Conservation (phyloP, 1,140 invertebrate genomes). For the Lucilia cuprina region DNA sequence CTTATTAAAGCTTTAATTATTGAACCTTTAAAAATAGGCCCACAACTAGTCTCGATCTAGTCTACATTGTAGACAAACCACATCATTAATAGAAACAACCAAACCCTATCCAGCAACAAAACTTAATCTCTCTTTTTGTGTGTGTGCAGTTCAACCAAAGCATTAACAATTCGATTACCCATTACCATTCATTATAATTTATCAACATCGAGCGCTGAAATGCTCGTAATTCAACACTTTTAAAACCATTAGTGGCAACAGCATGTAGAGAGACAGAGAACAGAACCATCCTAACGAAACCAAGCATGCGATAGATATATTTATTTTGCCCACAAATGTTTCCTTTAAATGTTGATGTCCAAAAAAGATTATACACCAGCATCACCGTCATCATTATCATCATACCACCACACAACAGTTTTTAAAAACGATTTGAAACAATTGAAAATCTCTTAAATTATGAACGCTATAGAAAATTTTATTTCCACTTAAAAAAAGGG, state of each 20-base stretch:
- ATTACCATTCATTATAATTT: conserved; percentile 45
- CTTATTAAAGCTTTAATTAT: too few relatives aligned
- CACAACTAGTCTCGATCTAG: too few relatives aligned
- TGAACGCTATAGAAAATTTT: neutral
- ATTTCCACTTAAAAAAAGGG: neutral
- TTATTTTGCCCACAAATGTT: neutral
- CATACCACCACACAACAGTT: too few relatives aligned
- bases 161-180: conserved; percentile 31
- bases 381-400: too few relatives aligned
- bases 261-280: neutral
- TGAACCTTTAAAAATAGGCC: too few relatives aligned
- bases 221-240: conserved; percentile 42
- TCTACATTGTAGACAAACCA: too few relatives aligned
- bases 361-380: conserved; percentile 19
- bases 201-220: conserved; percentile 43
- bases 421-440: conserved; percentile 21
- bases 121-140: neutral
- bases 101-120: neutral
- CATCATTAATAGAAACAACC: neutral
- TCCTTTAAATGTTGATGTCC: conserved; percentile 5
- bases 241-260: conserved; percentile 36
- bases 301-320: neutral
- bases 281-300: neutral
- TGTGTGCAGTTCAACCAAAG: neutral
- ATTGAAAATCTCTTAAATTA: conserved; percentile 36